Base-by-base conservation (phyloP, 64 coral and sea anemone genomes). In the Porites australiensis region DNA sequence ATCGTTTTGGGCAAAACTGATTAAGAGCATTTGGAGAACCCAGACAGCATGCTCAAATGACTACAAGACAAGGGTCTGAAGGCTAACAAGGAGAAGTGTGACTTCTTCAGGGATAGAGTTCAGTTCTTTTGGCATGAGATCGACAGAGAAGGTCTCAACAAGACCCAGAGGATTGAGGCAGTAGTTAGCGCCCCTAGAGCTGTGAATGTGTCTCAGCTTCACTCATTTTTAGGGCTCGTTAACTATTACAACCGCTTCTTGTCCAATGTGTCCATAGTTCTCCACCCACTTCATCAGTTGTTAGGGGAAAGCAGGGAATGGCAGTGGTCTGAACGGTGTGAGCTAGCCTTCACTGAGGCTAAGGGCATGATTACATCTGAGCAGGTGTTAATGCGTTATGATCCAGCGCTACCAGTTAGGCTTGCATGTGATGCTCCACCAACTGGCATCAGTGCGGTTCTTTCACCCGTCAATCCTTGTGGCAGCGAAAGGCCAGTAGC, bases 341-440 rank as follows among this genome's bases (percentile, higher is more conserved):
- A 91, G 71, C 64, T 74, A 72, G 89, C 89, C 78, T 91, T 91
- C 71, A 58, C 64, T 0, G 64, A 91, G 79, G 79, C 89, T 43
- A 91, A 84, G 67, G 66, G 67, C 50, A 44, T 91, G 69, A 91
- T 91, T 43, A 84, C 89, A 61, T 91, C 89, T 37, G 57, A 91
- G 66, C 79, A 72, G 58, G 79, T 91, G 58, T 48, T 91, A 27
- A 91, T 79, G 5, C 89, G 84, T 58, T 83, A 91, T 69, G 79
- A 83, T 57, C 77, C 89, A 91, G 23, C 61, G 22, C 37, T 91
- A 27, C 77, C 89, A 59, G 79, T 84, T 45, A 64, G 50, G 50
- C 50, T 91, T 23, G 89, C 89, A 53, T 91, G 89, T 73, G 79
- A 91, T 91, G 89, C 89, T 60, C 84, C 45, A 44, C 79, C 66